These are phyloP conservation scores for Urechis unicinctus DNA, from an alignment of 2,888 invertebrate species.

Conservation along the genomic window DNA sequence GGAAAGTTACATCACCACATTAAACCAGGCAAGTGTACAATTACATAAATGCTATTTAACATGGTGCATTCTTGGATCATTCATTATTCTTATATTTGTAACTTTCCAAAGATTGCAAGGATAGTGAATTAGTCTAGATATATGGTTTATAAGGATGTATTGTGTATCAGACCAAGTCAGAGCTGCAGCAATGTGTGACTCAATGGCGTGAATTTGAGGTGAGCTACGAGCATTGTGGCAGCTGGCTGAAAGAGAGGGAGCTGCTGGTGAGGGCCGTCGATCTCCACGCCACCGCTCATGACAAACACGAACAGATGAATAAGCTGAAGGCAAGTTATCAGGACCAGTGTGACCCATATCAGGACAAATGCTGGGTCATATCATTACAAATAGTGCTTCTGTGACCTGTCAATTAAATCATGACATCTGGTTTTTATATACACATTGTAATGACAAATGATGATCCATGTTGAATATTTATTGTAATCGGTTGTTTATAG, in stretches of 20 bases:
- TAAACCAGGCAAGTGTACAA: slow-evolving; percentile 29
- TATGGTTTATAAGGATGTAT: too few relatives aligned
- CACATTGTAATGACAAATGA: too few relatives aligned
- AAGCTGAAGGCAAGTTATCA: neutral
- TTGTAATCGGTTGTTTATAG: neutral
- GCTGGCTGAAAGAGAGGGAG: slow-evolving; percentile 84
- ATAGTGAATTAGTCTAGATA: too few relatives aligned
- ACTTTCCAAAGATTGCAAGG: neutral
- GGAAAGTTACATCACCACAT: slow-evolving; percentile 37
- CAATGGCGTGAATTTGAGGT: slow-evolving; percentile 89
- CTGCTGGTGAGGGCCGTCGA: slow-evolving; percentile 62
- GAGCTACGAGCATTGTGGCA: slow-evolving; percentile 74
- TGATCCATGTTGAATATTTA: neutral
- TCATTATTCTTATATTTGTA: neutral
- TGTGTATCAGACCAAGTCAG: slow-evolving; percentile 37
- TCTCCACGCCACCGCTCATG: slow-evolving; percentile 34
- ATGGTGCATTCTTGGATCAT: neutral
- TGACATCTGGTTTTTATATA: neutral
- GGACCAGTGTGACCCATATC: neutral
- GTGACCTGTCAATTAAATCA: neutral
- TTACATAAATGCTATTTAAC: neutral
- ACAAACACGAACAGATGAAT: slow-evolving; percentile 42
- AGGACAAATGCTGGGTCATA: neutral
- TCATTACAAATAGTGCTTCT: too few relatives aligned
- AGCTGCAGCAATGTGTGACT: slow-evolving; percentile 60